Conservation (phyloP, 23 tunicate species). For the Corella eumyota region DNA sequence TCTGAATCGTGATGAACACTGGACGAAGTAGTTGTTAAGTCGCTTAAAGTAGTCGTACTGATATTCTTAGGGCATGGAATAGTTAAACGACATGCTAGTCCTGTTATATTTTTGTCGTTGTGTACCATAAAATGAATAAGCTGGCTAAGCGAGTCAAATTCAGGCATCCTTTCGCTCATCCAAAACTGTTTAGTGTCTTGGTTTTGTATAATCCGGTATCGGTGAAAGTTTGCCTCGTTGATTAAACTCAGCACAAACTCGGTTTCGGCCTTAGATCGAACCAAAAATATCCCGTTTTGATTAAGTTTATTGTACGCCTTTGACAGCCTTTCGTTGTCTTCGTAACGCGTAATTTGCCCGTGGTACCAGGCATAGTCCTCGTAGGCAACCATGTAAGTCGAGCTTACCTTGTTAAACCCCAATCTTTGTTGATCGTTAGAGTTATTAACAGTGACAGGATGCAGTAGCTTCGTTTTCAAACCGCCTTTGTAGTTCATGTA, state of each 20-base stretch:
- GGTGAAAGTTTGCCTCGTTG: conserved; percentile 30
- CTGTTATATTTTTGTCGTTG: conserved; percentile 12
- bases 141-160: conserved; percentile 11
- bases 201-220: conserved; percentile 40
- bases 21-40: not conserved
- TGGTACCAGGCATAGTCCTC: conserved; percentile 61
- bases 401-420: not conserved
- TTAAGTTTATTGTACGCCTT: conserved; percentile 15
- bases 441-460: conserved; percentile 10
- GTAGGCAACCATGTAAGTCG: not conserved
- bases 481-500: conserved; percentile 53
- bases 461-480: conserved; percentile 23
- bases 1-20: not conserved
- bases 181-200: conserved; percentile 6
- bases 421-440: not conserved
- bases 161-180: conserved; percentile 15
- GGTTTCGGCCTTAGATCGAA: conserved; percentile 25
- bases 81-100: conserved; percentile 22
- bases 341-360: conserved; percentile 52
- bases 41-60: not conserved
- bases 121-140: conserved; percentile 20
- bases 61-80: conserved; percentile 11
- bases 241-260: conserved; percentile 53
- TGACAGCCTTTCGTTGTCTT: conserved; percentile 47
- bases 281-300: conserved; percentile 46